phyloP scores from a whole-genome alignment of 2,888 invertebrate genomes.

The Melanostoma mellinum region DNA sequence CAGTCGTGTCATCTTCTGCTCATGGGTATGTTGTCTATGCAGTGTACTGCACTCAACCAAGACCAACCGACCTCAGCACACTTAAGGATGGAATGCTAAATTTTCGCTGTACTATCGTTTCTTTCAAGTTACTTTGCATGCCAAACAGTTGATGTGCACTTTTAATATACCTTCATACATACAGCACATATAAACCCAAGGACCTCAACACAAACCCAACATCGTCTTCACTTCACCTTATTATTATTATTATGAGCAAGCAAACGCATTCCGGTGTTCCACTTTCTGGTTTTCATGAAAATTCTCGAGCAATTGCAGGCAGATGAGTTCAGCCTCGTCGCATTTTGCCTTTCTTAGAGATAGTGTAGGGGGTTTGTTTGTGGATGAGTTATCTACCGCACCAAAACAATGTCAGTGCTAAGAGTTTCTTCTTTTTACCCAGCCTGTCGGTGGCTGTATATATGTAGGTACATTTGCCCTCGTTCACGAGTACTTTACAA shows the following conservation, averaged over 20 bases:
- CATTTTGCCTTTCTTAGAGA: conserved; percentile 13
- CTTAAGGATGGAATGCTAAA: conserved; percentile 33
- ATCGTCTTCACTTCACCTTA: conserved; percentile 44
- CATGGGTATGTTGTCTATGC: not conserved
- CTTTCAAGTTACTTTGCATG: conserved; percentile 58
- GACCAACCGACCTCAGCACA: conserved; percentile 38
- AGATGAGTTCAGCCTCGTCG: conserved; percentile 34
- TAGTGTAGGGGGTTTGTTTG: conserved; percentile 43
- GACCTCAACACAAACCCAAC: conserved; percentile 13
- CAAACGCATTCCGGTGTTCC: conserved; percentile 61
- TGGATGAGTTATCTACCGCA: conserved; percentile 53
- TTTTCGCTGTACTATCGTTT: conserved; percentile 50
- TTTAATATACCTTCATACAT: not conserved
- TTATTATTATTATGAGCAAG: conserved; percentile 62
- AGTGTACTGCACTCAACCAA: conserved; percentile 7
- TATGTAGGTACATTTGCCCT: not conserved
- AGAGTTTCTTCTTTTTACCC: conserved; percentile 21
- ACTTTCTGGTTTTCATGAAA: conserved; percentile 52
- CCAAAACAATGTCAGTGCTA: conserved; percentile 57
- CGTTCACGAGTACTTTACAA: conserved; percentile 35
- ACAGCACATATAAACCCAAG: conserved; percentile 27
- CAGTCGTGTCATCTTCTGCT: conserved; percentile 27
- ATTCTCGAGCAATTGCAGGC: conserved; percentile 40
- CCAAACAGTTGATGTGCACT: conserved; percentile 42
- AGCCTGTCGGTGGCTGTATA: too few species aligned